Conservation (phyloP, 2,888 invertebrate species). For the Andrena praecox region DNA sequence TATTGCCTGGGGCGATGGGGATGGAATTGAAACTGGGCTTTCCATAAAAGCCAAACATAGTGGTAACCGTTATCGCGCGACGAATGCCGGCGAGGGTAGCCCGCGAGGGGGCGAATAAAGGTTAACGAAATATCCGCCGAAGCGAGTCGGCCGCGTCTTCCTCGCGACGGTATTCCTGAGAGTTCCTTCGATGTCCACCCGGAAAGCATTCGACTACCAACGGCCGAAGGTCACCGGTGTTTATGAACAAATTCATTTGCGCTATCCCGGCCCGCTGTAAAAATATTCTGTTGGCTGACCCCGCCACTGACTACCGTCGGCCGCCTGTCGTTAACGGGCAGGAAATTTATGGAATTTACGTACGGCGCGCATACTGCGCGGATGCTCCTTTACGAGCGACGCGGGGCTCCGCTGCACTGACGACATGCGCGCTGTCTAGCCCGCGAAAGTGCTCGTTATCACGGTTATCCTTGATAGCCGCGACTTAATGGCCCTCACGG, state of each 20-base stretch:
- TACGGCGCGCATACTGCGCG: constrained; percentile 30
- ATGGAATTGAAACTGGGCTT: no score
- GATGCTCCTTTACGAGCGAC: constrained; percentile 48
- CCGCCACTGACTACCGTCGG: constrained; percentile 42
- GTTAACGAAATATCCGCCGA: constrained; percentile 33
- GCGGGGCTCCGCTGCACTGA: not conserved
- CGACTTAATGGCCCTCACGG: constrained; percentile 41
- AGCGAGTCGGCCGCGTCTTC: not conserved
- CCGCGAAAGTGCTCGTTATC: constrained; percentile 46
- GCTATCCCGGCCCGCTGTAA: constrained; percentile 37
- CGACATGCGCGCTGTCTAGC: constrained; percentile 28
- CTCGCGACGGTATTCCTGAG: not conserved
- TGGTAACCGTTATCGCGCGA: no score
- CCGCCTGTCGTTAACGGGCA: constrained; percentile 51
- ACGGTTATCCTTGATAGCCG: constrained; percentile 40
- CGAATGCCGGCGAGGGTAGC: no score
- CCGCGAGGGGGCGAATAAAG: not conserved
- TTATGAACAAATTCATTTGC: constrained; percentile 65
- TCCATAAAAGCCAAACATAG: no score
- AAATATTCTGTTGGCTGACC: constrained; percentile 52
- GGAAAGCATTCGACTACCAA: constrained; percentile 42
- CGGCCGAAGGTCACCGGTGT: constrained; percentile 51
- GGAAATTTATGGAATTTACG: constrained; percentile 66
- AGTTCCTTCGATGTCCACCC: constrained; percentile 14
- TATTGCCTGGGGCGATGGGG: no score